Percentiles rank a stretch among this genome's conserved stretches.
These are phyloP conservation scores for Watsonalla cultraria DNA, from an alignment of 2,888 invertebrate genomes.

Conservation along the genomic window DNA sequence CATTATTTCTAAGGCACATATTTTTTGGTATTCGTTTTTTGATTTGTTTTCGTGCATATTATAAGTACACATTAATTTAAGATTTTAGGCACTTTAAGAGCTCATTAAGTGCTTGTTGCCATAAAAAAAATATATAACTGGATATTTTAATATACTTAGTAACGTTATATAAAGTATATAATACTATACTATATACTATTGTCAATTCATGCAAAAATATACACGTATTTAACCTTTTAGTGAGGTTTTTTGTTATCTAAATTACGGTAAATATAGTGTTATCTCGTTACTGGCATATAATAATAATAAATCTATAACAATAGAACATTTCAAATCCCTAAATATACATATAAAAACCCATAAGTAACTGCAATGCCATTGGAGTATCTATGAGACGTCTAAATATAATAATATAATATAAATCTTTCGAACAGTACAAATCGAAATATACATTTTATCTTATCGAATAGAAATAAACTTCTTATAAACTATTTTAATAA, in stretches of 20 bases:
- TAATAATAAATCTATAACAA: conserved; percentile 17
- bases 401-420: conserved; percentile 5
- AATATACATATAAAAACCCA: conserved; percentile 56
- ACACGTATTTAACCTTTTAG: background rate
- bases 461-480: background rate
- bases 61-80: too few species aligned
- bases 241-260: background rate
- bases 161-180: too few species aligned
- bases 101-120: too few species aligned
- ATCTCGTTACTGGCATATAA: conserved; percentile 21
- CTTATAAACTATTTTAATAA: conserved; percentile 1
- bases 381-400: conserved; percentile 30
- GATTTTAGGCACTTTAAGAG: too few species aligned
- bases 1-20: too few species aligned
- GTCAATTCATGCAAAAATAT: background rate
- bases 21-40: background rate
- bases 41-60: too few species aligned
- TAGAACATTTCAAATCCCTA: conserved; percentile 37
- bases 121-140: too few species aligned
- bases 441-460: conserved; percentile 8
- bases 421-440: conserved; percentile 2
- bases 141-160: too few species aligned
- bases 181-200: background rate
- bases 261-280: conserved; percentile 4
- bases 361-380: conserved; percentile 61